Evolutionary conservation across 2,888 invertebrate species (phyloP), one percentile per base, ranked within the genome.

Genomic region (Drosophila helvetica): DNA sequence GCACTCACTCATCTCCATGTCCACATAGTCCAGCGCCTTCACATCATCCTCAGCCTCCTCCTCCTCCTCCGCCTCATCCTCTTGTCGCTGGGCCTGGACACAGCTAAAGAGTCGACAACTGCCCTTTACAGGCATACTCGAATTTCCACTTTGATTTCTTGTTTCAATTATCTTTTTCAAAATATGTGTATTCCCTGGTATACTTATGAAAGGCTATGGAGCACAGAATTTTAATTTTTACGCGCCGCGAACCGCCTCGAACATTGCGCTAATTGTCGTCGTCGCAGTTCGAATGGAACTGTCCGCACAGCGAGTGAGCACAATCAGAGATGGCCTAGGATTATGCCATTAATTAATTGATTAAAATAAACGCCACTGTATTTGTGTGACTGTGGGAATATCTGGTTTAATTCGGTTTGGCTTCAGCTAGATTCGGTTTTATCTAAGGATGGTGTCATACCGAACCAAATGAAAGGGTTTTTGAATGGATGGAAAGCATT

Each of bases 1-100:
- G 53, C 50, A 87, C 85, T 88, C 78, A 86, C 86, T 82, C 80
- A 86, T 89, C 47, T 89, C 79, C 77, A 89, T 88, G 51, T 89
- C 78, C 75, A 88, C 86, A 58, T 88, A 89, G 18, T 82, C 80
- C 70, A 46, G 43, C 42, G 30, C 45, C 50, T 47, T 56, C 19
- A 17, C 48, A n/a, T 33, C 38, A 47, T 70, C 53, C 53, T 22
- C 53, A n/a, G 56, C 72, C 50, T 65, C 67, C 46, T 43, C 45
- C 12, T 54, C 19, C 18, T 57, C 19, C 18, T 57, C 72, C 50
- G 62, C 67, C 46, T 43, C 45, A 10, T 54, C 19, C 18, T 57
- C 50, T 17, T 60, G 42, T 18, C 25, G 27, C 50, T 43, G 30
- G 30, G 53, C 65, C 43, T 60, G 58, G 19, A 58, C 68, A 52